Conservation (phyloP, 1,140 invertebrate genomes). For the Meloidogyne chitwoodi region DNA sequence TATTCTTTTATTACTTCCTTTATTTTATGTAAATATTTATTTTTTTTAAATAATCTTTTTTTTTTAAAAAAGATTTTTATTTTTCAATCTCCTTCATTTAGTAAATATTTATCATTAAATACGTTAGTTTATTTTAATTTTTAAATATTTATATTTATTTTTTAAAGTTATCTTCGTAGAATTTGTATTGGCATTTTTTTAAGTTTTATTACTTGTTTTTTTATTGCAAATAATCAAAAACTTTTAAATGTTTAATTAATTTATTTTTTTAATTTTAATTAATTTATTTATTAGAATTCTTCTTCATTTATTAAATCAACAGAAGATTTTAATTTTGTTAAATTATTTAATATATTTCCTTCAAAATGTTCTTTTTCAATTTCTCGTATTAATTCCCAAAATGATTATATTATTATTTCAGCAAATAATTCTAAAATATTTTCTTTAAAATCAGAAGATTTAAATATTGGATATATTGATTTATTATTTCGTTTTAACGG, state of each 20-base stretch:
- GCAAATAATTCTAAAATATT: background rate
- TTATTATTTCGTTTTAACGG: slow-evolving; percentile 15
- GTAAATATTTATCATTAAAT: background rate
- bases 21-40: slow-evolving; percentile 14
- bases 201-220: background rate
- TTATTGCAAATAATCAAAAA: slow-evolving; percentile 1
- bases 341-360: slow-evolving; percentile 20
- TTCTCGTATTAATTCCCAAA: background rate
- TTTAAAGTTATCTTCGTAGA: slow-evolving; percentile 11
- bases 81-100: slow-evolving; percentile 1
- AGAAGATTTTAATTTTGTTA: slow-evolving; percentile 1
- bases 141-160: background rate
- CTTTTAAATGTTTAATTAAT: background rate
- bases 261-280: too few species aligned
- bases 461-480: slow-evolving; percentile 9
- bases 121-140: background rate
- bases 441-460: background rate
- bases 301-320: slow-evolving; percentile 8
- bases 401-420: background rate
- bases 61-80: background rate
- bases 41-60: background rate
- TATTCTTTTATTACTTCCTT: slow-evolving; percentile 1
- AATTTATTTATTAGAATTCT: background rate
- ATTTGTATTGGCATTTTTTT: slow-evolving; percentile 13
- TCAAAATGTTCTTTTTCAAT: slow-evolving; percentile 7